Evolutionary conservation across 1,140 invertebrate species (phyloP), one percentile per base, ranked within the genome.

Genomic region (Gonioctena quinquepunctata): DNA sequence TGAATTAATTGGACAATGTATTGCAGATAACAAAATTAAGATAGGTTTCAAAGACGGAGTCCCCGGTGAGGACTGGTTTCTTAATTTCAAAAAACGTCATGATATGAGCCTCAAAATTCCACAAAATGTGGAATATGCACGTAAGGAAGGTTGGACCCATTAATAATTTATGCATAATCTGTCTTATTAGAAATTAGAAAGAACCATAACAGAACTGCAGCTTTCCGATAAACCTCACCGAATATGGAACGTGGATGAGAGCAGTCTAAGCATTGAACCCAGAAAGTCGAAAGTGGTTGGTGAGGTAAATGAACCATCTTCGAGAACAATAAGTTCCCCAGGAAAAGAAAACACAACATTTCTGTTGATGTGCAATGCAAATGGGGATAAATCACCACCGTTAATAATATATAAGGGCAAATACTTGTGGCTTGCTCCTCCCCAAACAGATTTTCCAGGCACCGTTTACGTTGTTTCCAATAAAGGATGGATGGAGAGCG

Each of bases 21-120:
- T 80, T 2, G 70, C 49, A 18, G 16, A 42, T 25, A 83, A 80
- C 67, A 75, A 77, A 23, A 71, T 82, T 7, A 61, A 70, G 49
- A 80, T 75, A 16, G 61, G 70, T 11, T 83, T 83, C 71, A 82
- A 79, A 71, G 69, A 82, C 76, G 76, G 73, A 6, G 70, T 60
- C 42, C 83, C 83, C 18, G 82, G 82, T 3, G 60, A 81, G 18
- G 81, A 81, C 19, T 84, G 80, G 81, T 83, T 83, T 66, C 7
- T 59, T 7, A 59, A 21, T 3, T 16, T 25, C 21, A 63, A 63
- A 42, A 6, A 19, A 11, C 28, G 48, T 3, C 23, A 65, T 25
- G 3, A 22, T n/a, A 19, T 57, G 54, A 57, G 54, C n/a, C 4
- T 57, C 16, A 57, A 57, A 25, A 57, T 19, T 5, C 23, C 3